These are phyloP conservation scores for Hirundo rustica DNA, from an alignment of 2,797 vertebrate species.

Conservation along the genomic window DNA sequence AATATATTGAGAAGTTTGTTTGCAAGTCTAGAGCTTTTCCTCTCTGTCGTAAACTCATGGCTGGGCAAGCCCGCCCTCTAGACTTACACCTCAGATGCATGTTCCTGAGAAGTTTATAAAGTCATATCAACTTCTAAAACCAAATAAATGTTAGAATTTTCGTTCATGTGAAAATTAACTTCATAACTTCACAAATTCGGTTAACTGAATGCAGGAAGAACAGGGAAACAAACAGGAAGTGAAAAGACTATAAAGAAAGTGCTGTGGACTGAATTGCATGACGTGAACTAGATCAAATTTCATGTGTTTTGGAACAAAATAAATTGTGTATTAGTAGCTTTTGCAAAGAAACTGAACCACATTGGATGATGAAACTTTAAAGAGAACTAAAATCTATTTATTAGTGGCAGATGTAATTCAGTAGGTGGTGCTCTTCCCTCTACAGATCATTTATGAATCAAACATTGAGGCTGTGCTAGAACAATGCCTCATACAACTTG, in stretches of 20 bases:
- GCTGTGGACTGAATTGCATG: not conserved
- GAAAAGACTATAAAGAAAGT: not conserved
- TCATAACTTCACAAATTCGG: no score
- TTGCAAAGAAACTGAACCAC: not conserved
- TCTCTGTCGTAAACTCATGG: rapidly evolving
- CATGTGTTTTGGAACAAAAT: not conserved
- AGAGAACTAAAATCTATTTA: not conserved
- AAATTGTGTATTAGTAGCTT: not conserved
- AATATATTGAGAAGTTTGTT: not conserved
- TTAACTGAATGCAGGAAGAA: not conserved
- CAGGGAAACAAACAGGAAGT: not conserved
- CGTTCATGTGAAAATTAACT: not conserved
- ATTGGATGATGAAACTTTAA: not conserved
- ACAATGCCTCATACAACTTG: not conserved
- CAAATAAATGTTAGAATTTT: not conserved
- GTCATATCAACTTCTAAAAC: not conserved
- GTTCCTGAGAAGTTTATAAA: not conserved
- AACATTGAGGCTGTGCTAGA: not conserved
- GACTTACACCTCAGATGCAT: not conserved
- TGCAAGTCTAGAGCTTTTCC: not conserved
- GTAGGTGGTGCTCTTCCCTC: not conserved
- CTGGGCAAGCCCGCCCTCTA: not conserved
- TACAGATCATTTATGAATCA: not conserved
- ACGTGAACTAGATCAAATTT: not conserved
- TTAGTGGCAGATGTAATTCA: not conserved